Conservation (phyloP, 2,113 vertebrate species). For the Motacilla alba region DNA sequence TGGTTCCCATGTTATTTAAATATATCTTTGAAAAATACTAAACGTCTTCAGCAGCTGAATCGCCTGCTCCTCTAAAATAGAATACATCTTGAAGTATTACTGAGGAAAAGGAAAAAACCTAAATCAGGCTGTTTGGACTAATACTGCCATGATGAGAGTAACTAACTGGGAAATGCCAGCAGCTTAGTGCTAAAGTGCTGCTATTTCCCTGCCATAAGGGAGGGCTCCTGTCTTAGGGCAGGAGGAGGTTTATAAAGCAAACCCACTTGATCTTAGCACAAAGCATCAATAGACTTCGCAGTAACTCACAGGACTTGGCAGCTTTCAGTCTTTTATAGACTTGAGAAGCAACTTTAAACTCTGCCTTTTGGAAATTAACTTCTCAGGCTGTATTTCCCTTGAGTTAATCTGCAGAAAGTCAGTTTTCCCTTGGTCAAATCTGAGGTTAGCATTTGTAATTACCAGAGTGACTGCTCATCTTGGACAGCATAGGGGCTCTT, state of each 20-base stretch:
- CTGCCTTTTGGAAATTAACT: background rate
- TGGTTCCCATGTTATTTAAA: background rate
- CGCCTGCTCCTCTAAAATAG: background rate
- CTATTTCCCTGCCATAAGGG: background rate
- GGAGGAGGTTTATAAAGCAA: background rate
- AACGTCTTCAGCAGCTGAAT: background rate
- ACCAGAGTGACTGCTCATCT: background rate
- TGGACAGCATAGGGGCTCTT: background rate
- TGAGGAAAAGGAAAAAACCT: background rate
- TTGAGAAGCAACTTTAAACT: background rate
- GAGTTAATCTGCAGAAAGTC: background rate
- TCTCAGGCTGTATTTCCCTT: background rate
- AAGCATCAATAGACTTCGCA: background rate
- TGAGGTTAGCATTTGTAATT: background rate
- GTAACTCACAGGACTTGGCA: background rate
- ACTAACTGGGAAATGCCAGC: background rate
- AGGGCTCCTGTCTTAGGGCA: background rate
- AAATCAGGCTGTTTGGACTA: background rate
- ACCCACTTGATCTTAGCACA: background rate
- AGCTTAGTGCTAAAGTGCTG: background rate
- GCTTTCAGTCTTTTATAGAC: background rate
- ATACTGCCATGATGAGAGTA: background rate
- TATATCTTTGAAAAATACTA: background rate
- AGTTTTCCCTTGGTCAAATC: background rate
- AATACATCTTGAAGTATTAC: background rate